A percentile compares a stretch with the other conserved stretches of the same genome.
Evolutionary conservation across 2,888 invertebrate genomes (phyloP).

Genomic region (Cataglyphis albicans): DNA sequence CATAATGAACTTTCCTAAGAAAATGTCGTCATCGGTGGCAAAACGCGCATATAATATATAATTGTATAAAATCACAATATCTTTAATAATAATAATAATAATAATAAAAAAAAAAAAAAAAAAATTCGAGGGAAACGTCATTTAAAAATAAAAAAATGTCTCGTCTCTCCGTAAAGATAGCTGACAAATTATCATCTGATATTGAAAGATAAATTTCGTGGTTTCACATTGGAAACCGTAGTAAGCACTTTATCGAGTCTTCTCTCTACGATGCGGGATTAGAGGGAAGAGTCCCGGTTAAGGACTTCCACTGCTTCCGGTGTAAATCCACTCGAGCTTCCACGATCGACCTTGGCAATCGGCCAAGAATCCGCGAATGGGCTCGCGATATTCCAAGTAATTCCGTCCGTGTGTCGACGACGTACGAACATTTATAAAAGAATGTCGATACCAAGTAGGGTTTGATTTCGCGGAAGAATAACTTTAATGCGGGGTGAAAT

Average conservation of each 20-base stretch:
- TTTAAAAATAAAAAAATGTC: not conserved
- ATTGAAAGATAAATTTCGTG: constrained; percentile 6
- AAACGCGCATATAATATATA: not conserved
- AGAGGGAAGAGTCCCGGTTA: constrained; percentile 78
- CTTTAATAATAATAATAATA: not conserved
- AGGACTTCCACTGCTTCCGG: constrained; percentile 66
- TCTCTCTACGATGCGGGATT: constrained; percentile 66
- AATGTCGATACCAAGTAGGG: constrained; percentile 67
- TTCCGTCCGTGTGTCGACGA: constrained; percentile 60
- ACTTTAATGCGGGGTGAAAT: constrained; percentile 47
- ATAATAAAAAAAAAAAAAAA: not conserved
- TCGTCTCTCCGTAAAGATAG: not conserved
- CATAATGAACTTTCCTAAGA: constrained; percentile 28
- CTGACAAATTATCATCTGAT: constrained; percentile 19
- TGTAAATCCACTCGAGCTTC: constrained; percentile 72
- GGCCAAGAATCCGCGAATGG: constrained; percentile 73
- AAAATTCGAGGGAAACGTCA: not conserved
- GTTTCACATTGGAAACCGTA: constrained; percentile 37
- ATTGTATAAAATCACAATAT: not conserved
- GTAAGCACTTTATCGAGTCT: constrained; percentile 42
- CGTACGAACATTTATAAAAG: constrained; percentile 69
- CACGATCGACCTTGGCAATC: constrained; percentile 70
- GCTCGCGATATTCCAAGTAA: constrained; percentile 70
- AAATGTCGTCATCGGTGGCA: not conserved
- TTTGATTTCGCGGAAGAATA: constrained; percentile 59